Conservation (phyloP, 2,113 vertebrate genomes). For the Poeciliopsis turrubarensis region DNA sequence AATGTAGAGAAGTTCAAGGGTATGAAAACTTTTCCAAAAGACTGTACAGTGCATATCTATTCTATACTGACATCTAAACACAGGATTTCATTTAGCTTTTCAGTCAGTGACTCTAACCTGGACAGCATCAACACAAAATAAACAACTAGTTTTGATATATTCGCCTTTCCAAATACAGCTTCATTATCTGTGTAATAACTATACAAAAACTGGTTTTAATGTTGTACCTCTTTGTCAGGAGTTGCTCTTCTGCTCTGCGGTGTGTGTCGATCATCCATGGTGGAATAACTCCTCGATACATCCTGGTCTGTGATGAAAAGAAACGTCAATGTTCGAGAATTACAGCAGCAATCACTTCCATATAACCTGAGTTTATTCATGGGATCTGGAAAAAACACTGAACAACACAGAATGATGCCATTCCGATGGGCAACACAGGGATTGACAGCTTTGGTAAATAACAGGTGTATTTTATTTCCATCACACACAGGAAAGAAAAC, state of each 20-base stretch:
- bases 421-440: slow-evolving; percentile 58
- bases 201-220: background rate
- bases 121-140: background rate
- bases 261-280: slow-evolving; percentile 83
- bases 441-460: slow-evolving; percentile 37
- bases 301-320: slow-evolving; percentile 86
- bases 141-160: too few relatives aligned
- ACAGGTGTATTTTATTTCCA: slow-evolving; percentile 65
- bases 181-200: too few relatives aligned
- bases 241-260: slow-evolving; percentile 87
- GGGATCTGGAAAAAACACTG: slow-evolving; percentile 11
- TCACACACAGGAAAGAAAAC: slow-evolving; percentile 45
- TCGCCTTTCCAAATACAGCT: too few relatives aligned
- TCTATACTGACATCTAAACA: background rate
- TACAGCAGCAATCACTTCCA: background rate
- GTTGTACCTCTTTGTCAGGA: slow-evolving; percentile 91
- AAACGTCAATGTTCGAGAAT: slow-evolving; percentile 30
- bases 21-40: too few relatives aligned
- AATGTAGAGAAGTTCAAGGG: too few relatives aligned
- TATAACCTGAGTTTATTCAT: slow-evolving; percentile 5
- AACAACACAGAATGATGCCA: slow-evolving; percentile 34
- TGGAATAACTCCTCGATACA: slow-evolving; percentile 86
- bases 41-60: background rate
- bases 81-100: background rate
- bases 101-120: background rate